phyloP scores from a whole-genome alignment of 2,797 vertebrate species.

The Rhabdophis nuchalis region DNA sequence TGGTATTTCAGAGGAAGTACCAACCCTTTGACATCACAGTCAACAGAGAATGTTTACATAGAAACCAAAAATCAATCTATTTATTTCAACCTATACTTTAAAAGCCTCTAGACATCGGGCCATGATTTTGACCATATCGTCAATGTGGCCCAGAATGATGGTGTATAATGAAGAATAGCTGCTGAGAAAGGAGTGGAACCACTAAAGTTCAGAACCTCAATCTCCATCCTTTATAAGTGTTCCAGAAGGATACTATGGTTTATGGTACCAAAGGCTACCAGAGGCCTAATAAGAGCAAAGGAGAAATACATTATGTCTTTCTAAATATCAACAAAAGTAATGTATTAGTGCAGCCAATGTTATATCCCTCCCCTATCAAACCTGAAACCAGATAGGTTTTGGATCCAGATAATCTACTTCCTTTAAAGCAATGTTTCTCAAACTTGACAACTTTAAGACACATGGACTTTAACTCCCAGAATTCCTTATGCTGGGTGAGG shows the following conservation, averaged over 20 bases:
- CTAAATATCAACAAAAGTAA: background rate
- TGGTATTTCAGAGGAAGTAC: background rate
- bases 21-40: background rate
- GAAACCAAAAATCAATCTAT: background rate
- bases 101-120: background rate
- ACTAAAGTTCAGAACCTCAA: background rate
- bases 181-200: background rate
- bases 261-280: background rate
- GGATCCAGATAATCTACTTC: background rate
- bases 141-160: background rate
- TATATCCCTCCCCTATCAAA: background rate
- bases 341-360: background rate
- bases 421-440: background rate
- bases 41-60: background rate
- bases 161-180: background rate
- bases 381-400: background rate
- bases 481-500: background rate
- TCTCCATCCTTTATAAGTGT: background rate
- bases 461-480: background rate
- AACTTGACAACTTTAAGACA: background rate
- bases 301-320: background rate
- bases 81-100: background rate
- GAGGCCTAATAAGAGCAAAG: background rate
- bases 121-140: background rate
- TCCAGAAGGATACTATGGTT: background rate